Conservation (phyloP, 2,797 vertebrate genomes). For the Bradypodion pumilum region DNA sequence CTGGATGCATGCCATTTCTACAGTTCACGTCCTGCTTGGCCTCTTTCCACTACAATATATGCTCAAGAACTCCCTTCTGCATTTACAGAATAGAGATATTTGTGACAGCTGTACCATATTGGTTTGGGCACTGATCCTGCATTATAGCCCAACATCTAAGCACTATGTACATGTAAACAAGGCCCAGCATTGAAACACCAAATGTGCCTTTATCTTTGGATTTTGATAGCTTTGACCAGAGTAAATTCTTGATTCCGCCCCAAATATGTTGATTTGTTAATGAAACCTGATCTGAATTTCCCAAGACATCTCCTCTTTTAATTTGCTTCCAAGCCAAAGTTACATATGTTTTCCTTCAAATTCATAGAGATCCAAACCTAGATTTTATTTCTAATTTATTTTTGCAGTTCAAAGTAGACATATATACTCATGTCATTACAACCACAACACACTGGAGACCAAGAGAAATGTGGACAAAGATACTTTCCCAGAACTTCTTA, state of each 20-base stretch:
- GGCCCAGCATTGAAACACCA: slow-evolving; percentile 42
- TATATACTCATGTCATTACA: slow-evolving; percentile 16
- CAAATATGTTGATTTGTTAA: slow-evolving; percentile 35
- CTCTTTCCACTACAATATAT: slow-evolving; percentile 61
- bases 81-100: slow-evolving; percentile 50
- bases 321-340: slow-evolving; percentile 30
- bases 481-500: not conserved
- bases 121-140: slow-evolving; percentile 34
- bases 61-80: slow-evolving; percentile 44
- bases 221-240: slow-evolving; percentile 16
- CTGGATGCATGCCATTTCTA: slow-evolving; percentile 37
- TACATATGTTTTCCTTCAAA: slow-evolving; percentile 34
- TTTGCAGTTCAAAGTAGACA: slow-evolving; percentile 1
- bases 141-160: slow-evolving; percentile 37
- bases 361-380: slow-evolving; percentile 2
- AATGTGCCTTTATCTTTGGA: slow-evolving; percentile 43
- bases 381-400: slow-evolving; percentile 41
- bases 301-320: slow-evolving; percentile 9
- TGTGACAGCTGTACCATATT: slow-evolving; percentile 47
- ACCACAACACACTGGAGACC: not conserved
- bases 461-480: not conserved
- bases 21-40: slow-evolving; percentile 47
- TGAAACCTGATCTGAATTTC: slow-evolving; percentile 21
- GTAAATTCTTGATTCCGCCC: slow-evolving; percentile 54
- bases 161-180: slow-evolving; percentile 13